Evolutionary conservation across 2,797 vertebrate genomes (phyloP).

Genomic region (Tamandua tetradactyla): DNA sequence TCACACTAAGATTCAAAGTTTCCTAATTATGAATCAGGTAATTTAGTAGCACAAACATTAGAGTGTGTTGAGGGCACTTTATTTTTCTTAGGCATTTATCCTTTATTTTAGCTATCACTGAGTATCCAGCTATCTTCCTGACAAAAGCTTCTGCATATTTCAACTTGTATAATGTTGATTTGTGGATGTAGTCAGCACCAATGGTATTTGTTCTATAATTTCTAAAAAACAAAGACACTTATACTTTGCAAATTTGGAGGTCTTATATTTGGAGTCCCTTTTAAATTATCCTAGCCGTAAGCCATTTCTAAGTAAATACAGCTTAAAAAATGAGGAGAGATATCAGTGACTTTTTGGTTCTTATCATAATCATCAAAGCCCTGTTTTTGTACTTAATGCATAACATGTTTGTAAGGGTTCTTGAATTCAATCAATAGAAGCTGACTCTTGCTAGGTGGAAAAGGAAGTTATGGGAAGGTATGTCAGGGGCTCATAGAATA

Average conservation of each 20-base stretch:
- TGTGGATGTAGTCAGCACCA: neutral
- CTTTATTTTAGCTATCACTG: neutral
- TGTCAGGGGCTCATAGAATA: neutral
- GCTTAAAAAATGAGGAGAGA: neutral
- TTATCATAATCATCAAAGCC: neutral
- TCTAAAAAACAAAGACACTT: neutral
- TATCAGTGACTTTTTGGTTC: neutral
- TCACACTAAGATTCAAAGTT: constrained; percentile 58
- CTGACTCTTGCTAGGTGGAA: neutral
- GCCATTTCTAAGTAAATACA: neutral
- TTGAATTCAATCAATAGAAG: neutral
- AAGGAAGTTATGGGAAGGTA: neutral
- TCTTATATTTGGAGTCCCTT: neutral
- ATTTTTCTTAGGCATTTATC: constrained; percentile 36
- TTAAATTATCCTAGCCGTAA: neutral
- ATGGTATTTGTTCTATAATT: neutral
- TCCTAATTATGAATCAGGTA: constrained; percentile 55
- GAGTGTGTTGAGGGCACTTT: neutral
- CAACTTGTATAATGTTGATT: neutral
- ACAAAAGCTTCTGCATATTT: neutral
- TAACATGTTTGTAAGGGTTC: neutral
- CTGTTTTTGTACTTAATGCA: neutral
- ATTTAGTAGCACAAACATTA: constrained; percentile 32
- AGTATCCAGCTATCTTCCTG: neutral
- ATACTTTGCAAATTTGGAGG: neutral